Evolutionary conservation across 2,797 vertebrate species (phyloP), one percentile per base, ranked within the genome.

Genomic region (Borostomias antarcticus): DNA sequence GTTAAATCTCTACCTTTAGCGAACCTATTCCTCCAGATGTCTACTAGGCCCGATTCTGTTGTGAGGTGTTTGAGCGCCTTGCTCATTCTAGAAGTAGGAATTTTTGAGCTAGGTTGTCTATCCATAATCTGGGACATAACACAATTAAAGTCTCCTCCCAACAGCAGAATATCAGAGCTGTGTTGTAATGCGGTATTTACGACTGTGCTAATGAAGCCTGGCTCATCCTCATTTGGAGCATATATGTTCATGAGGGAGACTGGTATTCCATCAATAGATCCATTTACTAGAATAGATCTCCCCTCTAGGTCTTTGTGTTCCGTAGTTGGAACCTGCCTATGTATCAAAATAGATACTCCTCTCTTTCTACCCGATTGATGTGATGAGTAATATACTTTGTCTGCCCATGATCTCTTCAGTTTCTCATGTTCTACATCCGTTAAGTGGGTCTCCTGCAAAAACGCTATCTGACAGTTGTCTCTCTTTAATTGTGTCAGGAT

Each of bases 361-460:
- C 5, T 76, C 3, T 63, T 72, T 23, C 59, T 47, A 0, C 70
- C 66, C 6, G 59, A 65, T 0, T 5, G 3, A 2, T 69, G 72
- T 1, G 70, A 75, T 0, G 75, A 79, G 1, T 73, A 66, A 8
- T 5, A 77, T 26, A 65, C 43, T 35, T 79, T 73, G 3, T 70
- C 75, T 68, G 65, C n/a, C n/a, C n/a, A n/a, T n/a, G n/a, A n/a
- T n/a, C n/a, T n/a, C n/a, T n/a, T n/a, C n/a, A n/a, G n/a, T n/a
- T 68, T 76, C 1, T 71, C 51, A 29, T 66, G 61, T 29, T 76
- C 69, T 0, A 1, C 19, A 26, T 73, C 61, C 5, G 66, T 50
- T 5, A 69, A 17, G 6, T 72, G 61, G 56, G 45, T 73, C 50
- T 75, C 64, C 8, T 75, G 50, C 1, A 72, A 2, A 1, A 58